Evolutionary conservation across 2,797 vertebrate species (phyloP).

Genomic region (Enteromius afrohamiltoni): DNA sequence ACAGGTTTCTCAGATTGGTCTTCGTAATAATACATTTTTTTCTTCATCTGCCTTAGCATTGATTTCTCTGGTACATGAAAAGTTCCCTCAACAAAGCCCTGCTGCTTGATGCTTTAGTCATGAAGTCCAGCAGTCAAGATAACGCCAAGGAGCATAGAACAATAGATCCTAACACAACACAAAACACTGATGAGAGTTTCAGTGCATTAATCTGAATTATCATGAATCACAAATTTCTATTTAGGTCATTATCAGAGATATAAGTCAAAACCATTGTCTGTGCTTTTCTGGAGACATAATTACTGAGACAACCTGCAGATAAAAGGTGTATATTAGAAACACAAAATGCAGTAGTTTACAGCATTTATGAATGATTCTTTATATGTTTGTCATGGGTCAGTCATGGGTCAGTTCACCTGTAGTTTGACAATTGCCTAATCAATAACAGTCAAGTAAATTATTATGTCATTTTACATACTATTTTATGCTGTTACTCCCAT

Average conservation of each 20-base stretch:
- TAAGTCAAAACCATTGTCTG: conserved; percentile 13
- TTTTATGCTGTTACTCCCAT: not conserved
- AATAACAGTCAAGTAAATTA: conserved; percentile 14
- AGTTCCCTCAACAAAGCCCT: conserved; percentile 37
- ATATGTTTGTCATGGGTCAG: conserved; percentile 8
- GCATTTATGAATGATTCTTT: not conserved
- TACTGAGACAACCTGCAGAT: not conserved
- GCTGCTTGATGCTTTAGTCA: conserved; percentile 23
- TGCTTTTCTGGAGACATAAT: conserved; percentile 1
- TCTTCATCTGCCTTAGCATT: conserved; percentile 39
- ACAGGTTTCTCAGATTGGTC: conserved; percentile 35
- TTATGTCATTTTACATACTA: not conserved
- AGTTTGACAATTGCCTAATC: conserved; percentile 8
- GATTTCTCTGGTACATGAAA: conserved; percentile 51
- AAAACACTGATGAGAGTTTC: conserved; percentile 10
- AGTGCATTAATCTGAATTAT: not conserved
- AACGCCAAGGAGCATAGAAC: conserved; percentile 11
- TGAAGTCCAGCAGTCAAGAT: conserved; percentile 22
- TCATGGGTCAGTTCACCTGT: conserved; percentile 12
- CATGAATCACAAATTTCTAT: not conserved
- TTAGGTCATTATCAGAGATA: conserved; percentile 4
- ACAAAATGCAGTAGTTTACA: not conserved
- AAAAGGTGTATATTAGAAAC: not conserved
- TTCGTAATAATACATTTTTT: conserved; percentile 28
- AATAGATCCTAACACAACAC: conserved; percentile 6